Base-by-base conservation (phyloP, 1,140 invertebrate species). In the Thalassaphorura encarpata region DNA sequence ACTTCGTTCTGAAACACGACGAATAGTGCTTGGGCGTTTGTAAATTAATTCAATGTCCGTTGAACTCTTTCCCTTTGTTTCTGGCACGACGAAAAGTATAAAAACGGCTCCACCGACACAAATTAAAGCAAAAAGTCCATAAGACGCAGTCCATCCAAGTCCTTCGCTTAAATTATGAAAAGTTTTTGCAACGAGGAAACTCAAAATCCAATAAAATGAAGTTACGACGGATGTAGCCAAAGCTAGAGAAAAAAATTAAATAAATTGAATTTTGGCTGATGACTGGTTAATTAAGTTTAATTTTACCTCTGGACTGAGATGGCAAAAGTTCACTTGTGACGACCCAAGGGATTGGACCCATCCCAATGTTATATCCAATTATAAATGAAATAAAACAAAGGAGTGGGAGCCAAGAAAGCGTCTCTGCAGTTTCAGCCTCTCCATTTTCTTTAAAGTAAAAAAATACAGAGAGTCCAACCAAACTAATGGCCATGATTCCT, bases 291-390 rank as follows among this genome's bases (percentile, higher is more conserved):
- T 43, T 13, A n/a, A 11, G 41, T n/a, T n/a, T n/a, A 6, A 43
- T 21, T 18, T 47, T 47, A 57, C 60, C 60, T 62, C 52, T 54
- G 28, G 52, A 46, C 79, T 61, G 13, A 70, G 62, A 63, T 72
- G 76, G 48, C 72, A 73, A 4, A 64, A 69, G 39, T 67, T 87
- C 60, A 3, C 21, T 78, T 68, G 85, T 79, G 77, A 87, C 82
- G 72, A 86, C 77, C 81, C 84, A 87, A 0, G 85, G 84, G 23
- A 89, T 82, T 0, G 85, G 85, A 4, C 85, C 85, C 55, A 81
- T 82, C 24, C 86, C 85, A 16, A 88, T 66, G 0, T 82, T 83
- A 70, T 87, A 88, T 19, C 81, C 75, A 24, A 85, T 68, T 21
- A 86, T 84, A 69, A 86, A 92, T 1, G 83, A 49, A 29, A 83